These are phyloP conservation scores for Lepisosteus oculatus DNA, from an alignment of 2,113 vertebrate genomes.

Conservation along the genomic window DNA sequence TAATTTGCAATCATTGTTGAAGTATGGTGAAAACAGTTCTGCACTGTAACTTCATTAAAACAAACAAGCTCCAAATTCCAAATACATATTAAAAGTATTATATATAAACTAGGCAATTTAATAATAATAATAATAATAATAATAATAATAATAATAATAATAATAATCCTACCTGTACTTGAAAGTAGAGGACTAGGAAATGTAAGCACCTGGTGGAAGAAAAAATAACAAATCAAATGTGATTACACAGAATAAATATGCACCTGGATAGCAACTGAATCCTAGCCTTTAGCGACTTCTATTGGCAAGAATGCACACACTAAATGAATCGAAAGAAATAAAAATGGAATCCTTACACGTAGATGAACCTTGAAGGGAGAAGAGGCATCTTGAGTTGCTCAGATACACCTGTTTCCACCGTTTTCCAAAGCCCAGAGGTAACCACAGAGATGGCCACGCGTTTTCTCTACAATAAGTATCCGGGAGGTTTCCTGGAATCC, in stretches of 20 bases:
- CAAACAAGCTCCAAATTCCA: no score
- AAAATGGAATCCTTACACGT: slow-evolving; percentile 66
- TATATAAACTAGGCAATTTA: not conserved
- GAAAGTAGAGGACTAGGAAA: slow-evolving; percentile 13
- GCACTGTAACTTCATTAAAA: no score
- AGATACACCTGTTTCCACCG: slow-evolving; percentile 73
- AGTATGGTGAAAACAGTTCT: no score
- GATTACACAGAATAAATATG: slow-evolving; percentile 37
- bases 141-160: slow-evolving; percentile 3
- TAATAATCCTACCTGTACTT: slow-evolving; percentile 16
- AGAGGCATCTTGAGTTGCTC: slow-evolving; percentile 66
- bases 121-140: slow-evolving; percentile 2
- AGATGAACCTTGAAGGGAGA: slow-evolving; percentile 72
- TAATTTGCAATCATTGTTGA: no score
- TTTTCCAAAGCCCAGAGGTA: slow-evolving; percentile 50
- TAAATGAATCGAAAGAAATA: slow-evolving; percentile 28
- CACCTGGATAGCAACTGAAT: slow-evolving; percentile 51
- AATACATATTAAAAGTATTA: no score
- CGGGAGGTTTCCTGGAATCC: slow-evolving; percentile 58
- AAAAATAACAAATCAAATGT: slow-evolving; percentile 12
- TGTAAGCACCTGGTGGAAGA: slow-evolving; percentile 16
- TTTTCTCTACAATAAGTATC: slow-evolving; percentile 60
- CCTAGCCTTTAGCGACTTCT: slow-evolving; percentile 70
- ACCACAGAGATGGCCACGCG: slow-evolving; percentile 43
- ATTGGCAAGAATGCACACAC: slow-evolving; percentile 67